Evolutionary conservation across 2,113 vertebrate species (phyloP).

Genomic region (Leptobrachium leishanense): DNA sequence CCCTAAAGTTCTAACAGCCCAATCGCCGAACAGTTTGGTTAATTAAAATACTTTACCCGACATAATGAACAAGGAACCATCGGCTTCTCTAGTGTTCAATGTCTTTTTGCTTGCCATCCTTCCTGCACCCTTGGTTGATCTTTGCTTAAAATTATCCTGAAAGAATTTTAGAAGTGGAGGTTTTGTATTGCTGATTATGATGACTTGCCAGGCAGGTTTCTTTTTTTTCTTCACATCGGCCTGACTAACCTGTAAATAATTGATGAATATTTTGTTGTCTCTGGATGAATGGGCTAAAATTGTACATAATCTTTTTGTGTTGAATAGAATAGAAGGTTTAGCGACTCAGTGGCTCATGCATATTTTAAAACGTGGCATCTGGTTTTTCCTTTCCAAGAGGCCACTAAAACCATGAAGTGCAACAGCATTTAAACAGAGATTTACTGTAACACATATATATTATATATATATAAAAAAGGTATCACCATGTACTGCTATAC

Average conservation of each 20-base stretch:
- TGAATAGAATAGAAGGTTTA: constrained; percentile 44
- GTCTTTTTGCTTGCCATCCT: constrained; percentile 32
- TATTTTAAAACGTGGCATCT: constrained; percentile 37
- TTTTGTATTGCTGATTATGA: constrained; percentile 37
- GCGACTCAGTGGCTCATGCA: constrained; percentile 20
- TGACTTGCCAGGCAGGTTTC: constrained; percentile 25
- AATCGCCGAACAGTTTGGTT: not conserved
- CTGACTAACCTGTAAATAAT: constrained; percentile 33
- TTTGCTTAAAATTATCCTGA: constrained; percentile 35
- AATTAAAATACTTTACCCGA: constrained; percentile 34
- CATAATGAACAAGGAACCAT: constrained; percentile 30
- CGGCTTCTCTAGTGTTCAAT: not conserved
- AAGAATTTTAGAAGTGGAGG: constrained; percentile 35
- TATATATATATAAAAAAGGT: too few relatives aligned
- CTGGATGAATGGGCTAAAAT: constrained; percentile 40
- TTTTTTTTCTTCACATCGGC: constrained; percentile 28
- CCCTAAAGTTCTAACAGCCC: constrained; percentile 25
- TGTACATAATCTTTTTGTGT: constrained; percentile 26
- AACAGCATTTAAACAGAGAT: constrained; percentile 9
- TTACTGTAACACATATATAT: not conserved
- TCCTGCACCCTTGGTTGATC: constrained; percentile 35
- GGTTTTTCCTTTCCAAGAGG: constrained; percentile 45
- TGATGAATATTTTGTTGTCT: constrained; percentile 47
- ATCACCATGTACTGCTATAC: too few relatives aligned
- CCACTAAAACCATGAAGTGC: constrained; percentile 41